These are phyloP conservation scores for Collichthys lucidus DNA, from an alignment of 2,113 vertebrate species.

Conservation along the genomic window DNA sequence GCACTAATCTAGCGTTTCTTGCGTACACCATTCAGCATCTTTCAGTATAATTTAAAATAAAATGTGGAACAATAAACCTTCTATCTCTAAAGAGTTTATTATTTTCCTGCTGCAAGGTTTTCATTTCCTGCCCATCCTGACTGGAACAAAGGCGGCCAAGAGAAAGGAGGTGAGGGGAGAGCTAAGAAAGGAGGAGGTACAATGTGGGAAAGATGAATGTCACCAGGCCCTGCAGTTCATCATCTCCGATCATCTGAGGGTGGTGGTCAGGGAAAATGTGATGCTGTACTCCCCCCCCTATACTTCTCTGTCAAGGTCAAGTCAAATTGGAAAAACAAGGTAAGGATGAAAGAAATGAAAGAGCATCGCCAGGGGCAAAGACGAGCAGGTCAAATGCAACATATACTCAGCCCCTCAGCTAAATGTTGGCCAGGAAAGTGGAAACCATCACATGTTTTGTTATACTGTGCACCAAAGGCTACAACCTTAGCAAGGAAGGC, in stretches of 20 bases:
- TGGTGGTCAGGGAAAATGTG: slow-evolving; percentile 71
- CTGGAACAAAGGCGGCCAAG: slow-evolving; percentile 16
- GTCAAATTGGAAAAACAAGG: slow-evolving; percentile 59
- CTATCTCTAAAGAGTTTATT: neutral
- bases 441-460: slow-evolving; percentile 12
- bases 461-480: slow-evolving; percentile 15
- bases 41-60: neutral
- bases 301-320: slow-evolving; percentile 79
- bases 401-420: slow-evolving; percentile 46
- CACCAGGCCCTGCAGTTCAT: slow-evolving; percentile 74
- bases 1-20: neutral
- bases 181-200: slow-evolving; percentile 48
- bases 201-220: slow-evolving; percentile 78
- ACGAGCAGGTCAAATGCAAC: slow-evolving; percentile 52
- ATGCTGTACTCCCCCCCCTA: slow-evolving; percentile 44
- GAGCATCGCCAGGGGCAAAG: slow-evolving; percentile 38
- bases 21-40: neutral
- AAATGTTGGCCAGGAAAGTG: slow-evolving; percentile 28
- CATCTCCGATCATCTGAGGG: slow-evolving; percentile 77
- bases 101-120: slow-evolving; percentile 19
- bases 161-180: slow-evolving; percentile 16
- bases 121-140: slow-evolving; percentile 18
- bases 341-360: slow-evolving; percentile 46
- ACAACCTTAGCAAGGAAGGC: neutral
- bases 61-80: neutral